A percentile compares a stretch with the other conserved stretches of the same genome.
Conservation (phyloP, 2,888 invertebrate species). For the Acrobasis repandana region DNA sequence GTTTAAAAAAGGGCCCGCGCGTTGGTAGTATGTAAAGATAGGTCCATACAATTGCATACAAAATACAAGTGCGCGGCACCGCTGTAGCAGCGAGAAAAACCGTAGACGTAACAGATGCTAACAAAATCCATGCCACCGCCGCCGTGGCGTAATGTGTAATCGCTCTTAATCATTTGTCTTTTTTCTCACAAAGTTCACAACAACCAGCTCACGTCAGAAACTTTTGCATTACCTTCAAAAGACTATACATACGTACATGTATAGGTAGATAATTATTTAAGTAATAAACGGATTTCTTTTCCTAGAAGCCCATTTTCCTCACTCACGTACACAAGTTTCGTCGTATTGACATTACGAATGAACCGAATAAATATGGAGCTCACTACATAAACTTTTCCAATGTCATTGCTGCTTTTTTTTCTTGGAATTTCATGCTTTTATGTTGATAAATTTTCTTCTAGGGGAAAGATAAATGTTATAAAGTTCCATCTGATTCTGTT, state of each 20-base stretch:
- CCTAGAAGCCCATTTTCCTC: constrained; percentile 19
- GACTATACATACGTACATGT: constrained; percentile 16
- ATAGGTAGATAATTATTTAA: constrained; percentile 35
- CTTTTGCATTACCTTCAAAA: constrained; percentile 22
- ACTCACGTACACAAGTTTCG: constrained; percentile 24
- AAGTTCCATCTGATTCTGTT: too few species aligned
- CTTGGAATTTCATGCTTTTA: neutral
- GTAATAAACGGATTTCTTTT: constrained; percentile 35
- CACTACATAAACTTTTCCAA: constrained; percentile 2
- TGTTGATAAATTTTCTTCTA: too few species aligned
- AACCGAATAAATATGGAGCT: neutral
- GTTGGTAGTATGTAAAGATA: too few species aligned
- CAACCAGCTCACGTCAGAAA: constrained; percentile 26
- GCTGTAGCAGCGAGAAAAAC: too few species aligned
- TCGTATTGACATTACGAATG: constrained; percentile 18
- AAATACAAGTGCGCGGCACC: too few species aligned
- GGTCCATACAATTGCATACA: too few species aligned
- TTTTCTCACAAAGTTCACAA: constrained; percentile 9
- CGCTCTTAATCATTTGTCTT: constrained; percentile 10
- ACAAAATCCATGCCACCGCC: too few species aligned
- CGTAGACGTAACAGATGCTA: too few species aligned
- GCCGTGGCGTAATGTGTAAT: too few species aligned
- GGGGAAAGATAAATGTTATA: too few species aligned
- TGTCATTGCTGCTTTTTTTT: neutral
- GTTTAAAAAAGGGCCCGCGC: too few species aligned